Conservation (phyloP, 2,113 vertebrate genomes). For the Egretta garzetta region DNA sequence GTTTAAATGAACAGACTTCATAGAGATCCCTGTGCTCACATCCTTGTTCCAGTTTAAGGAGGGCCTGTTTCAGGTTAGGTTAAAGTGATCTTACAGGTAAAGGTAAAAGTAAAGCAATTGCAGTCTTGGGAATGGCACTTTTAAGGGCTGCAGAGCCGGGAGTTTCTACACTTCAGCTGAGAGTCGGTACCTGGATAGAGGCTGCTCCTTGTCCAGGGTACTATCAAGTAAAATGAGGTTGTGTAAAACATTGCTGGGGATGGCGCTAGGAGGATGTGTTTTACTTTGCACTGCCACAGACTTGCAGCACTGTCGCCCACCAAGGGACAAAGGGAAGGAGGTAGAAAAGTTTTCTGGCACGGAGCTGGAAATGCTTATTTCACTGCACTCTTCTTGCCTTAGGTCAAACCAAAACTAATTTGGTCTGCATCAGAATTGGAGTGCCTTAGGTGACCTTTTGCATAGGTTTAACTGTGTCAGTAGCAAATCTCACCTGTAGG, state of each 20-base stretch:
- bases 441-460: neutral
- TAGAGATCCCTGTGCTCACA: neutral
- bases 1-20: neutral
- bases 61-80: neutral
- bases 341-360: neutral
- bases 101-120: neutral
- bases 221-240: neutral
- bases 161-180: neutral
- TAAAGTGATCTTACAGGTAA: neutral
- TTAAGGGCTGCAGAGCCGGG: neutral
- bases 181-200: neutral
- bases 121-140: neutral
- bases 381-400: neutral
- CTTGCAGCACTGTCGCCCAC: neutral
- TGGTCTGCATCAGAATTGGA: neutral
- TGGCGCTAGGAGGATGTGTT: neutral
- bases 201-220: neutral
- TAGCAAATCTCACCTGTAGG: neutral
- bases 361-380: neutral
- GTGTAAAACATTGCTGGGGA: neutral
- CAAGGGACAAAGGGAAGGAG: neutral
- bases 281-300: neutral
- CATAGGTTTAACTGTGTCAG: neutral
- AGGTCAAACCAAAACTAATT: neutral
- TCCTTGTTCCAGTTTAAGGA: neutral